A percentile compares a stretch with the other conserved stretches of the same genome.
Conservation (phyloP, 2,888 invertebrate genomes). For the Ethmia dodecea region DNA sequence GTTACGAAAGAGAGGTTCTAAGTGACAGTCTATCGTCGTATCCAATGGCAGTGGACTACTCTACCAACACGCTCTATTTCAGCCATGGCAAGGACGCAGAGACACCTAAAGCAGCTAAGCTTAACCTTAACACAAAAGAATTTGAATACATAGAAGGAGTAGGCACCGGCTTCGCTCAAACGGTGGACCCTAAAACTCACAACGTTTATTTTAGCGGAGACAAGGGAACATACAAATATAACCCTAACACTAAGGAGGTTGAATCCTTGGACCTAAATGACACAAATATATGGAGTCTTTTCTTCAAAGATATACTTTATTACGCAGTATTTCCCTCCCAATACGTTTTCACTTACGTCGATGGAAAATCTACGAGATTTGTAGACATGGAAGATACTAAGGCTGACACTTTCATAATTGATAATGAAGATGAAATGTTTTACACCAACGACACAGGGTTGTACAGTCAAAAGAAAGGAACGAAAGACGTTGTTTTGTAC, state of each 20-base stretch:
- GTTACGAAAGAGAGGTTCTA: constrained; percentile 40
- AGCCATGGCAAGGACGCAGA: constrained; percentile 41
- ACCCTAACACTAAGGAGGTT: constrained; percentile 35
- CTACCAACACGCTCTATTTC: constrained; percentile 48
- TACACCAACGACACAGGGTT: constrained; percentile 51
- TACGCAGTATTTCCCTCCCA: constrained; percentile 49
- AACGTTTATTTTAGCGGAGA: constrained; percentile 50
- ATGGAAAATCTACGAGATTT: constrained; percentile 37
- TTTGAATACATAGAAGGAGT: constrained; percentile 39
- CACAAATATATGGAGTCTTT: constrained; percentile 48
- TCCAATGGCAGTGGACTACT: constrained; percentile 43
- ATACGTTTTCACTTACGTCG: constrained; percentile 37
- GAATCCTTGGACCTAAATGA: constrained; percentile 35
- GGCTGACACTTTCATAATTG: constrained; percentile 52
- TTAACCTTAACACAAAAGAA: constrained; percentile 46
- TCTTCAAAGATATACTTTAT: constrained; percentile 46
- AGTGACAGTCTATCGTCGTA: constrained; percentile 42
- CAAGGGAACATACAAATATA: constrained; percentile 54
- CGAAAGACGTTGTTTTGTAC: constrained; percentile 36
- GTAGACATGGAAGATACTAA: constrained; percentile 55
- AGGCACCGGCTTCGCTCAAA: constrained; percentile 49
- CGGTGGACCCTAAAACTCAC: constrained; percentile 43
- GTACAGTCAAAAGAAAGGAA: constrained; percentile 44
- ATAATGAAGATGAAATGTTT: constrained; percentile 41
- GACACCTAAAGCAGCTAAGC: constrained; percentile 38